A percentile compares a stretch with the other conserved stretches of the same genome.
Conservation (phyloP, 1,140 invertebrate species). For the Sarcophaga peregrina region DNA sequence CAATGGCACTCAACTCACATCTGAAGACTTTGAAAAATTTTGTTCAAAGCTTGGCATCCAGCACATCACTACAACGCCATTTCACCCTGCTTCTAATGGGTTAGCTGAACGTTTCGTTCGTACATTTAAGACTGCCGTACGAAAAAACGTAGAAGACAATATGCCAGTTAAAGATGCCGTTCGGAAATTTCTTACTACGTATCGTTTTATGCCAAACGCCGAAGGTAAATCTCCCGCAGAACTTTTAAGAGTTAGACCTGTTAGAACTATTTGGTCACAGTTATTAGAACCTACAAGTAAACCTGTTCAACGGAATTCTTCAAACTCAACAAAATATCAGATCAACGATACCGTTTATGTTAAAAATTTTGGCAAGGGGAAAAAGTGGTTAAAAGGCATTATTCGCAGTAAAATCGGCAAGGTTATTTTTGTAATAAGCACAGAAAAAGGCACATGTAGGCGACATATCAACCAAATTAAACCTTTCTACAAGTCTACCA, state of each 20-base stretch:
- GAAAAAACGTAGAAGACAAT: conserved; percentile 29
- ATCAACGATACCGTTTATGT: too few species aligned
- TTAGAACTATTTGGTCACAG: conserved; percentile 30
- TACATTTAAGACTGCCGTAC: conserved; percentile 39
- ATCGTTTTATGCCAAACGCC: conserved; percentile 30
- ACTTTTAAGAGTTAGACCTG: conserved; percentile 10
- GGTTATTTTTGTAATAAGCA: background rate
- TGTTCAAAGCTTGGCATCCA: conserved; percentile 46
- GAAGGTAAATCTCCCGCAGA: background rate
- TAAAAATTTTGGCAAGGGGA: conserved; percentile 21
- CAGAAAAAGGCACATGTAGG: background rate
- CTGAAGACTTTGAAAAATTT: conserved; percentile 44
- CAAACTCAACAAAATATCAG: too few species aligned
- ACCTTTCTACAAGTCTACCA: too few species aligned
- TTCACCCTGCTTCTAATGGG: conserved; percentile 58
- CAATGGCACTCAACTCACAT: conserved; percentile 50
- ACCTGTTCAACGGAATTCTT: too few species aligned
- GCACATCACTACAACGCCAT: conserved; percentile 47
- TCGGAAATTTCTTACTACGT: conserved; percentile 11
- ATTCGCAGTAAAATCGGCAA: background rate
- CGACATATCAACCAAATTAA: background rate
- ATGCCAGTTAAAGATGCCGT: background rate
- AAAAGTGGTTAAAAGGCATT: background rate
- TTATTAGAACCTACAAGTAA: too few species aligned
- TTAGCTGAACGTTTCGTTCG: conserved; percentile 53